Base-by-base conservation (phyloP, 2,888 invertebrate species). In the Nymphalis c-album region DNA sequence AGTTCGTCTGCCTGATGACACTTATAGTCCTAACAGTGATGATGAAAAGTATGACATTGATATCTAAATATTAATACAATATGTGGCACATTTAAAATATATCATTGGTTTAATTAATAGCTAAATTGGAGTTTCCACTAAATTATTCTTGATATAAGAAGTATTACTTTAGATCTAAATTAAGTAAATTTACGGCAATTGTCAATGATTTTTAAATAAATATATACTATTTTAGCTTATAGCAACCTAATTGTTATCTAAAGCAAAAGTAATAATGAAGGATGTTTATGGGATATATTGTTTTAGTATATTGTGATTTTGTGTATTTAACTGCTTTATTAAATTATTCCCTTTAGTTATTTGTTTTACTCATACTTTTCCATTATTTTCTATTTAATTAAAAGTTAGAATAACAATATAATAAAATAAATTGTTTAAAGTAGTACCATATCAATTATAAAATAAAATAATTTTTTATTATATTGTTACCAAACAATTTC, bases 41-140 rank as follows among this genome's bases (percentile, higher is more conserved):
- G 93, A 92, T 85, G 92, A 93, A 77, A 92, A 91, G 80, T 92
- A 91, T 87, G 92, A 92, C 79, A 90, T 91, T 85, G 91, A 92
- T 55, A 79, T 82, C 90, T 68, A 90, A 85, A 82, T 69, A 58
- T 18, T 13, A 51, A 60, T 20, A 64, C 13, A 51, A 17, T 17
- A 31, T 55, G 35, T n/a, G 7, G 26, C 58, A 47, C 16, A 26
- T 48, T 7, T 47, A 20, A 45, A 51, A 31, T 20, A 46, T 16
- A 17, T 17, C 26, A 13, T 55, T 26, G 7, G 26, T 17, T 31
- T 8, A 26, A 17, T 26, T 20, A 31, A 17, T 31, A 55, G 26
- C 18, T n/a, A 18, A 57, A 35, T 57, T 35, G 40, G 18, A 31
- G 40, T 57, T 61, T 57, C 18, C 35, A 50, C 47, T 50, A 59